These are phyloP conservation scores for Trachelipus rathkii DNA, from an alignment of 1,140 invertebrate genomes.

Conservation along the genomic window DNA sequence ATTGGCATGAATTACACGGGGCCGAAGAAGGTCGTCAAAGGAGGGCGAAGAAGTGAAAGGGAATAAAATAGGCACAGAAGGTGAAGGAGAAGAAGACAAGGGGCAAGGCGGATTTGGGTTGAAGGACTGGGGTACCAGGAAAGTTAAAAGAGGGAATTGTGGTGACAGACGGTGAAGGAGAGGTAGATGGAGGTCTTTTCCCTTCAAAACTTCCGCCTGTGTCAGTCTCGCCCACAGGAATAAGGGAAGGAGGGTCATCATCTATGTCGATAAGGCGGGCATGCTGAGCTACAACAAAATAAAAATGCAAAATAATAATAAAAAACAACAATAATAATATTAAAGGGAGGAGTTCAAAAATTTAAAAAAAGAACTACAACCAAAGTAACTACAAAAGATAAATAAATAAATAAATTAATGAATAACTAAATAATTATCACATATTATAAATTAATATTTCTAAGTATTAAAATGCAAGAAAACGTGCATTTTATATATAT, in stretches of 20 bases:
- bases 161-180: background rate
- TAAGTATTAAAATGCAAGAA: too few relatives aligned
- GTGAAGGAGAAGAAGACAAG: background rate
- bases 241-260: background rate
- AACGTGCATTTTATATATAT: too few relatives aligned
- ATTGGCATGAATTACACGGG: background rate
- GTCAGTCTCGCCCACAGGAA: background rate
- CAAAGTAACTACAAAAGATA: too few relatives aligned
- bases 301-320: too few relatives aligned
- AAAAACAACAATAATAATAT: too few relatives aligned
- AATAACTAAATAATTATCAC: too few relatives aligned
- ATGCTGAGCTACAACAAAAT: background rate
- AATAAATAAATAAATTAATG: too few relatives aligned
- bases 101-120: conserved; percentile 13
- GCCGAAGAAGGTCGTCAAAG: background rate
- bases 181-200: background rate
- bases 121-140: background rate
- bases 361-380: too few relatives aligned
- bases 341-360: too few relatives aligned
- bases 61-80: background rate
- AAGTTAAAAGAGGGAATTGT: background rate
- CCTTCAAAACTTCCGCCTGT: background rate
- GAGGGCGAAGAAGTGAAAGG: background rate
- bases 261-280: background rate
- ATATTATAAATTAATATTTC: too few relatives aligned